A percentile compares a stretch with the other conserved stretches of the same genome.
Conservation (phyloP, 2,888 invertebrate species). For the Ormia ochracea region DNA sequence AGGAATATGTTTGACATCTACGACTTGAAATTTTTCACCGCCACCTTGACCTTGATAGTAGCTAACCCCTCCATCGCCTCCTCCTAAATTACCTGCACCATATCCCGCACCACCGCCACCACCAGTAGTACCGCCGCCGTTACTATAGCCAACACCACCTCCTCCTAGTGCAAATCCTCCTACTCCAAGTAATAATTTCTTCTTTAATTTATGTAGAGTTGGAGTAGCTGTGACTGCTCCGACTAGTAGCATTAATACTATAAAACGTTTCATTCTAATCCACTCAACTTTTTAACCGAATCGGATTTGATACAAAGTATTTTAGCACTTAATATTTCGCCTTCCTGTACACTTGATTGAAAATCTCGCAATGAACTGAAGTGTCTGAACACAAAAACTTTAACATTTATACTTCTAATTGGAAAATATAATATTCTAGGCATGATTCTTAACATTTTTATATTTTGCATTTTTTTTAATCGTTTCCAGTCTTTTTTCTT, state of each 20-base stretch:
- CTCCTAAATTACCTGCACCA: too few species aligned
- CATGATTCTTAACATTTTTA: constrained; percentile 38
- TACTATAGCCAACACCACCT: not conserved
- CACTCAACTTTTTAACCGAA: constrained; percentile 1
- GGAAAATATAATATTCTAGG: constrained; percentile 55
- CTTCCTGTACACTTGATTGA: constrained; percentile 43
- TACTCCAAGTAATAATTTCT: constrained; percentile 50
- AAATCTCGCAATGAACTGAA: constrained; percentile 54
- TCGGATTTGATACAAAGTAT: constrained; percentile 22
- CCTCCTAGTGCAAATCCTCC: constrained; percentile 43
- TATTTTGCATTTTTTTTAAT: constrained; percentile 7
- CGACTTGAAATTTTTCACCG: constrained; percentile 44
- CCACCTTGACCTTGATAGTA: constrained; percentile 38
- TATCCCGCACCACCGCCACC: constrained; percentile 26
- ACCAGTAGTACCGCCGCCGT: constrained; percentile 26
- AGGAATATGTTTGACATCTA: constrained; percentile 56
- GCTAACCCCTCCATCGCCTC: constrained; percentile 29
- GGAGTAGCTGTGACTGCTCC: constrained; percentile 51
- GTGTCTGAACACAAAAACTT: constrained; percentile 46
- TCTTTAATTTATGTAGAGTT: constrained; percentile 60
- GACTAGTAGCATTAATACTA: constrained; percentile 25
- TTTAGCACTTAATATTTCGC: not conserved
- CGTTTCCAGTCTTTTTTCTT: constrained; percentile 13
- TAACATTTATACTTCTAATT: constrained; percentile 54
- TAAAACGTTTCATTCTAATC: constrained; percentile 39